These are phyloP conservation scores for Aleiodes sp. DNA, from an alignment of 1,140 invertebrate species.

Conservation along the genomic window DNA sequence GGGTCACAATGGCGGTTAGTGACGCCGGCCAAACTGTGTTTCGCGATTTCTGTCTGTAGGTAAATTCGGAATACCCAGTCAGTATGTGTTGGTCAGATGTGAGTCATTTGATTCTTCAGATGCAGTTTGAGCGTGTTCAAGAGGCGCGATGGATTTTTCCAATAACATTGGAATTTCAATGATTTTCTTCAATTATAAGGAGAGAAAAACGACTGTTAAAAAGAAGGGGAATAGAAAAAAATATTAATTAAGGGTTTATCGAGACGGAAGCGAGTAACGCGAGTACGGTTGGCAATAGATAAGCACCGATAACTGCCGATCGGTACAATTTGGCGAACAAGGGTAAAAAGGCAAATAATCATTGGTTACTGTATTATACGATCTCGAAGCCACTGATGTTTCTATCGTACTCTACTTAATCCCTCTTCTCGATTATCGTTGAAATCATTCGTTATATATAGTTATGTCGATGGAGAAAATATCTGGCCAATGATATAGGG, in stretches of 20 bases:
- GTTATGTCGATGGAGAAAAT: too few species aligned
- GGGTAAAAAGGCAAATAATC: neutral
- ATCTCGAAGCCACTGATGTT: neutral
- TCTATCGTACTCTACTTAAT: neutral
- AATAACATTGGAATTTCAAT: too few species aligned
- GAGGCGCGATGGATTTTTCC: too few species aligned
- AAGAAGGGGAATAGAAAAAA: too few species aligned
- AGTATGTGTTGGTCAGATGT: neutral
- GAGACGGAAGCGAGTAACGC: neutral
- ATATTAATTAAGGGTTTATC: constrained; percentile 4
- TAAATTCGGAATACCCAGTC: neutral
- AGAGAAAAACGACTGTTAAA: too few species aligned
- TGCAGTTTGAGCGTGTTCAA: too few species aligned
- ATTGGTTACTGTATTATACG: neutral
- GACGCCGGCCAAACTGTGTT: neutral
- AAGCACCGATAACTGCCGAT: constrained; percentile 6
- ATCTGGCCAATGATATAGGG: too few species aligned
- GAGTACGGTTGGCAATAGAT: neutral
- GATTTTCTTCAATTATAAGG: too few species aligned
- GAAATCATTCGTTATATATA: neutral
- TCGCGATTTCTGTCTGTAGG: neutral
- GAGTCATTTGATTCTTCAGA: too few species aligned
- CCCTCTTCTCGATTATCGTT: neutral
- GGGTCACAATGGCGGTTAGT: neutral
- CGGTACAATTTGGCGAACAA: neutral